Evolutionary conservation across 2,888 invertebrate genomes (phyloP).

Genomic region (Copidosoma aretas): DNA sequence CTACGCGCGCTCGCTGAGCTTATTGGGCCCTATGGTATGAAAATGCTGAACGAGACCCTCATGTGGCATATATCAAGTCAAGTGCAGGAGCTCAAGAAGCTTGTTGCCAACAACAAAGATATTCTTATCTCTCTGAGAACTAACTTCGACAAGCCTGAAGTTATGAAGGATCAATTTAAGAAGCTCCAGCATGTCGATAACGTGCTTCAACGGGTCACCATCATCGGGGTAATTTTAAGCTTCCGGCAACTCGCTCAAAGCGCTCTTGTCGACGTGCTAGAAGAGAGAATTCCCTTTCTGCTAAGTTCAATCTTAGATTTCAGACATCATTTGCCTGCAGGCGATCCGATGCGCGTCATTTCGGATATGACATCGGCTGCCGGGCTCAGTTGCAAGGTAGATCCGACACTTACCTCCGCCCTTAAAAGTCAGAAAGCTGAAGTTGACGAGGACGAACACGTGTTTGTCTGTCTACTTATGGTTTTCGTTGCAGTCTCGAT

Average conservation of each 20-base stretch:
- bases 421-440: slow-evolving; percentile 15
- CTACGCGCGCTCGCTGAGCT: slow-evolving; percentile 92
- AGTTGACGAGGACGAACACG: slow-evolving; percentile 91
- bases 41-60: slow-evolving; percentile 91
- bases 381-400: slow-evolving; percentile 91
- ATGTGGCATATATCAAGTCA: slow-evolving; percentile 99
- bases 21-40: slow-evolving; percentile 98
- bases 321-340: slow-evolving; percentile 87
- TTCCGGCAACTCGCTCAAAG: slow-evolving; percentile 94
- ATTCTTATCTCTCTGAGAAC: slow-evolving; percentile 88
- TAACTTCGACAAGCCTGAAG: slow-evolving; percentile 97
- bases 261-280: slow-evolving; percentile 90
- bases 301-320: slow-evolving; percentile 95
- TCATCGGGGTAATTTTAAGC: slow-evolving; percentile 95
- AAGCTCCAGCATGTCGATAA: slow-evolving; percentile 91
- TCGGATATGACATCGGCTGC: slow-evolving; percentile 98
- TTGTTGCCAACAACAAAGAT: slow-evolving; percentile 92
- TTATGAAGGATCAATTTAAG: slow-evolving; percentile 96
- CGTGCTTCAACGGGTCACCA: slow-evolving; percentile 95
- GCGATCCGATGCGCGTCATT: slow-evolving; percentile 88
- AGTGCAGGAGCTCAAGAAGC: slow-evolving; percentile 92
- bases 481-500: slow-evolving; percentile 98
- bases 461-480: slow-evolving; percentile 93
- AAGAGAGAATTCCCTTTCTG: slow-evolving; percentile 93
- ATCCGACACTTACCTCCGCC: slow-evolving; percentile 91